Percentiles rank a stretch among this genome's conserved stretches.
Conservation (phyloP, 2,113 vertebrate genomes). For the Mesoclemmys tuberculata region DNA sequence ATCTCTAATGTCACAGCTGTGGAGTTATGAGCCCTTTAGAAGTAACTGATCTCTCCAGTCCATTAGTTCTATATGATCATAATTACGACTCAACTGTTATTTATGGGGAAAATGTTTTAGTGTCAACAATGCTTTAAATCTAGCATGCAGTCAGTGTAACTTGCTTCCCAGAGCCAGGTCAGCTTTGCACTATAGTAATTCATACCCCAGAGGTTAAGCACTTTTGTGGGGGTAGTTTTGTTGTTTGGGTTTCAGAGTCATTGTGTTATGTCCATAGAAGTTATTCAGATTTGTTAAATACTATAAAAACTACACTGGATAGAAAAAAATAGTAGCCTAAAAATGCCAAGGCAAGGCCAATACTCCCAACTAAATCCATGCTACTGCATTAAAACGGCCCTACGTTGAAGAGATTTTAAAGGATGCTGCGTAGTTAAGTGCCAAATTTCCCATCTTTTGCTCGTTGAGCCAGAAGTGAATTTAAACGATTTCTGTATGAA, state of each 20-base stretch:
- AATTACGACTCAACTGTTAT: neutral
- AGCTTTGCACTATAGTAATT: rapidly evolving
- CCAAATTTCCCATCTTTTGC: neutral
- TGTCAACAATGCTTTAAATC: neutral
- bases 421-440: neutral
- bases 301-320: neutral
- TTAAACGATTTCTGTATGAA: neutral
- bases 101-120: neutral
- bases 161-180: rapidly evolving
- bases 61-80: neutral
- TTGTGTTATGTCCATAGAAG: neutral
- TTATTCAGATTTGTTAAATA: neutral
- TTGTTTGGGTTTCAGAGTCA: neutral
- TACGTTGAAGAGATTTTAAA: neutral
- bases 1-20: neutral
- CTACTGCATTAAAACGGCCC: neutral
- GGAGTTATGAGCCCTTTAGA: neutral
- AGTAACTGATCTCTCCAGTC: neutral
- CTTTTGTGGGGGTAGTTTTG: neutral
- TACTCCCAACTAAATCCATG: neutral
- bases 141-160: neutral
- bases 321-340: neutral
- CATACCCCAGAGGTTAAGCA: rapidly evolving
- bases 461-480: neutral
- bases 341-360: rapidly evolving